These are phyloP conservation scores for Mesaphorura yosii DNA, from an alignment of 1,140 invertebrate species.

Conservation along the genomic window DNA sequence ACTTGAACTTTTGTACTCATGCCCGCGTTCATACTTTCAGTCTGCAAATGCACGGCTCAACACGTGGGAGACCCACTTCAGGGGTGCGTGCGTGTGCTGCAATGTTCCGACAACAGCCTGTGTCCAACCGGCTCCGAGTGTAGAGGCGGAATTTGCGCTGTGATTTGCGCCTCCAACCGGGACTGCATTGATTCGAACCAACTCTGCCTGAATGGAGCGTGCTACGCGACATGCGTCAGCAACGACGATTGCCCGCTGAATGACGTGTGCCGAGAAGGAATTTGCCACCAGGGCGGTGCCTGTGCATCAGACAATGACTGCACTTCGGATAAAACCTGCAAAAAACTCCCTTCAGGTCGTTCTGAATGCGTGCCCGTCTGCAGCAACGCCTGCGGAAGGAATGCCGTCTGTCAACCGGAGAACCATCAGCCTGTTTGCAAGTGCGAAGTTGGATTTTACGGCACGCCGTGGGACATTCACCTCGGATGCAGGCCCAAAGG, in stretches of 20 bases:
- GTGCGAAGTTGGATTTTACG: constrained; percentile 64
- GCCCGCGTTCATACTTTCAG: no score
- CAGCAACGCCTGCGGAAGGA: constrained; percentile 22
- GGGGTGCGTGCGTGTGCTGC: constrained; percentile 64
- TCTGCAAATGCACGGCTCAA: no score
- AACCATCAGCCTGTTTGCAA: constrained; percentile 59
- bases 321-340: constrained; percentile 51
- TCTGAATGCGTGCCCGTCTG: constrained; percentile 25
- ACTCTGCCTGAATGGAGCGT: constrained; percentile 63
- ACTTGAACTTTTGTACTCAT: no score
- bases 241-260: constrained; percentile 66
- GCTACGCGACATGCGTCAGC: constrained; percentile 61
- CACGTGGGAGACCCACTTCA: constrained; percentile 68
- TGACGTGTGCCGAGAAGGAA: constrained; percentile 66
- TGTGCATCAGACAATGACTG: constrained; percentile 61
- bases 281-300: constrained; percentile 65
- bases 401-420: constrained; percentile 38
- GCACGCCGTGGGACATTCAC: no score
- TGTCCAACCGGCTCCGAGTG: constrained; percentile 69
- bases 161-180: constrained; percentile 58
- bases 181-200: constrained; percentile 71
- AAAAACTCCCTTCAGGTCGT: constrained; percentile 52
- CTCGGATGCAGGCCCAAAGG: no score
- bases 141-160: constrained; percentile 63
- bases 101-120: constrained; percentile 54